Conservation (phyloP, 2,113 vertebrate species). For the Atherinomorus stipes region DNA sequence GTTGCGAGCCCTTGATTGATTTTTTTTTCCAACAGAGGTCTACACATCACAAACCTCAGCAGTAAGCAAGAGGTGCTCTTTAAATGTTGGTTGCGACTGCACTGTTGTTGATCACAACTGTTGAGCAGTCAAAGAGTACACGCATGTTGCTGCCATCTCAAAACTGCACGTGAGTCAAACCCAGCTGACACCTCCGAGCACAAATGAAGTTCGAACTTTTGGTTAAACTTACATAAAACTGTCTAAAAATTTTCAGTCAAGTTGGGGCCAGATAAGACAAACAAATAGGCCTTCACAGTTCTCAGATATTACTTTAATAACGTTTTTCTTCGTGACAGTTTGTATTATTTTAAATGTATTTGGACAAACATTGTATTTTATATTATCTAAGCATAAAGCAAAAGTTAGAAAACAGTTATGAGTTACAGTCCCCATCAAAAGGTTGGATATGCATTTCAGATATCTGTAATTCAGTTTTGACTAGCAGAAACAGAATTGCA, state of each 20-base stretch:
- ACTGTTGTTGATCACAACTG: background rate
- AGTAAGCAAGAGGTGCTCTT: background rate
- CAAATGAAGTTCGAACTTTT: background rate
- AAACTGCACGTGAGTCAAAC: background rate
- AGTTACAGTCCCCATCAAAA: too few species aligned
- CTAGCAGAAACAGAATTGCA: too few species aligned
- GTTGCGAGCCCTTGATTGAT: conserved; percentile 85
- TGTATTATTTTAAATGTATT: background rate
- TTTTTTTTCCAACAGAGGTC: background rate
- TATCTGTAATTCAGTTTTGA: too few species aligned
- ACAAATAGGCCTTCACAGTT: background rate
- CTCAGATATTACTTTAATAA: background rate
- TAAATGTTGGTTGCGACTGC: background rate
- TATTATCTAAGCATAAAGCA: background rate
- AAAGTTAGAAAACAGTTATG: background rate
- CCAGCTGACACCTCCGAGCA: background rate
- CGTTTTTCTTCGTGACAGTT: background rate
- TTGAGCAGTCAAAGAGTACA: background rate
- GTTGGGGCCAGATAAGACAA: fast-evolving
- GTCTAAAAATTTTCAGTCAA: background rate
- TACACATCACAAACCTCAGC: background rate
- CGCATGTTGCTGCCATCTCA: background rate
- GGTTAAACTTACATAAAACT: background rate
- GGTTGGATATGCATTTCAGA: too few species aligned
- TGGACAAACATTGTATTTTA: background rate